Percentiles rank a stretch among this genome's conserved stretches.
phyloP scores from a whole-genome alignment of 1,140 invertebrate species.

The Thaumatotibia leucotreta region DNA sequence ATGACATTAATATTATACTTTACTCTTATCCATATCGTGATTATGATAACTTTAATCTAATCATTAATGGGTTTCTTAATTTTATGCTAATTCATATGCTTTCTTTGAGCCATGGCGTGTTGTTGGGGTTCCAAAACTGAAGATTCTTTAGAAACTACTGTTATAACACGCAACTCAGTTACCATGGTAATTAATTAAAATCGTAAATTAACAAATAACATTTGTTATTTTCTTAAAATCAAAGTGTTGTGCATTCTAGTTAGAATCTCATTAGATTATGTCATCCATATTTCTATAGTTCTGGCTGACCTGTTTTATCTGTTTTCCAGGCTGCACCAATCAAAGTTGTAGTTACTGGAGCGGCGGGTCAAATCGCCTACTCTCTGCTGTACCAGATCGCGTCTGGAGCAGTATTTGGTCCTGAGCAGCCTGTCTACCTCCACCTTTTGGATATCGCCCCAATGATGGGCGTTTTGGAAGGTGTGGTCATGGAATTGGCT shows the following conservation, averaged over 20 bases:
- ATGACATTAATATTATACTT: neutral
- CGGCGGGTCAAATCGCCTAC: conserved; percentile 99
- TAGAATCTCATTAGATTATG: conserved; percentile 13
- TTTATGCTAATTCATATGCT: neutral
- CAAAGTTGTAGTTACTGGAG: conserved; percentile 97
- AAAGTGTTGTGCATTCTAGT: neutral
- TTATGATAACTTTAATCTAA: conserved; percentile 5
- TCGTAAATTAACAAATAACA: neutral
- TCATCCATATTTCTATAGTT: neutral
- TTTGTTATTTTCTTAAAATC: too few relatives aligned
- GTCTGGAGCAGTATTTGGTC: conserved; percentile 97
- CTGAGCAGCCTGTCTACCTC: conserved; percentile 91
- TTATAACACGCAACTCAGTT: conserved; percentile 19
- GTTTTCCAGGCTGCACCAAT: conserved; percentile 85
- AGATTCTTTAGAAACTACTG: neutral
- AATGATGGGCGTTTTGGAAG: conserved; percentile 96
- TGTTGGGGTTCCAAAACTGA: conserved; percentile 16
- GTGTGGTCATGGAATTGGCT: conserved; percentile 97
- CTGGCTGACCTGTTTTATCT: too few relatives aligned
- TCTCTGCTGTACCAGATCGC: conserved; percentile 95
- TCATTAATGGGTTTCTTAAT: neutral
- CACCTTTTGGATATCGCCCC: conserved; percentile 96
- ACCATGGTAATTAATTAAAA: conserved; percentile 26
- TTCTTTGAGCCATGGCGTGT: conserved; percentile 15
- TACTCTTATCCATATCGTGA: neutral